Base-by-base conservation (phyloP, 2,113 vertebrate genomes). In the Tupaia chinensis region DNA sequence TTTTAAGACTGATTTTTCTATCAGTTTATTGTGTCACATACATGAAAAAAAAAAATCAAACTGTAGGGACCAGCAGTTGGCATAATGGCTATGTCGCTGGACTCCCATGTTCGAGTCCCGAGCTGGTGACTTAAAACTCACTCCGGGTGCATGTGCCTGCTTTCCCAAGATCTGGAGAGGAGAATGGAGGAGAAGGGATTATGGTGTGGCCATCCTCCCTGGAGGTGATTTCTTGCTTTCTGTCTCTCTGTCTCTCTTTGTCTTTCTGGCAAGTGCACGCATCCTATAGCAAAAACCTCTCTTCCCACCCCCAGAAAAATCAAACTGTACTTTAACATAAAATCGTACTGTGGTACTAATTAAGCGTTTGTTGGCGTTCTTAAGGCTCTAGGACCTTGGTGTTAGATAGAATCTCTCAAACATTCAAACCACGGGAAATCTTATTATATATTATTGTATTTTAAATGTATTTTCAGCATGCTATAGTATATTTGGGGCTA, bases 1-100 rank as follows among this genome's bases (percentile, higher is more conserved):
- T 68, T 81, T 81, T 63, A 22, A 23, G 44, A 11, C 20, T 96
- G n/a, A 85, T 56, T 95, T 94, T 95, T 93, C 60, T 93, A 17
- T 20, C 23, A 82, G 32, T 3, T n/a, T 61, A 53, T 23, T 92
- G 1, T 85, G 54, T 77, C 4, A 8, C 68, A 68, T 23, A 68
- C 34, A 83, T 27, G 72, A n/a, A n/a, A n/a, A 87, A 63, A 86
- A 44, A 93, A 79, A 73, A 44, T 23, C 32, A 65, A 93, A 58
- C 17, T 63, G 22, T 44, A 44, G 44, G 44, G 44, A 44, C 44
- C n/a, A n/a, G n/a, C 44, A 44, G 44, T 44, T 44, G 44, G 44
- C 44, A 5, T 44, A 44, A 44, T 44, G 44, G 44, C 44, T 44
- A 44, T 44, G 44, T 44, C 44, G 5, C 44, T 44, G 44, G 44